phyloP scores from a whole-genome alignment of 23 tunicate genomes.

The Trididemnum clinides region DNA sequence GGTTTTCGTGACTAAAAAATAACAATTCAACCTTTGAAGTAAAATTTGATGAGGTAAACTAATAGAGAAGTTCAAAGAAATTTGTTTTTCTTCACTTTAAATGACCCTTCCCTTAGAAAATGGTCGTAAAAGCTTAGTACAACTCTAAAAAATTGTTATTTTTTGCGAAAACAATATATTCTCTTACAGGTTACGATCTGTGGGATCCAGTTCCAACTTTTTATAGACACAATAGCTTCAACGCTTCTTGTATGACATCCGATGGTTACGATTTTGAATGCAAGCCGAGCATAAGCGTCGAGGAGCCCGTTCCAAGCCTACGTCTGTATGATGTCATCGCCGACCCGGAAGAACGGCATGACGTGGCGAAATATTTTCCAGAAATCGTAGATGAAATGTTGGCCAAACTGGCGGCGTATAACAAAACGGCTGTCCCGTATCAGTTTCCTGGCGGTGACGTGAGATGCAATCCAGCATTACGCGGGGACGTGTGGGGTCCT shows the following conservation, averaged over 20 bases:
- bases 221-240: constrained; percentile 16
- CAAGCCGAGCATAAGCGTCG: neutral
- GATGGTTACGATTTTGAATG: constrained; percentile 34
- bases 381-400: constrained; percentile 74
- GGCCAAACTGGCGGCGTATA: constrained; percentile 67
- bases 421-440: constrained; percentile 86
- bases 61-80: too few species aligned
- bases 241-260: constrained; percentile 17
- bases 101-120: too few species aligned
- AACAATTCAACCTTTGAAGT: too few species aligned
- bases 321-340: constrained; percentile 71
- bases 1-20: too few species aligned
- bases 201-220: constrained; percentile 53
- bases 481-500: constrained; percentile 88
- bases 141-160: too few species aligned
- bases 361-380: constrained; percentile 64
- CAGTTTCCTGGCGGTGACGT: constrained; percentile 66
- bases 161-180: too few species aligned
- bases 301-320: constrained; percentile 61
- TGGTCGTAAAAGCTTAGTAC: too few species aligned
- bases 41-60: too few species aligned
- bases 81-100: too few species aligned
- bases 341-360: constrained; percentile 81
- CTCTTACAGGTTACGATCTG: constrained; percentile 46
- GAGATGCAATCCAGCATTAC: constrained; percentile 60